Base-by-base conservation (phyloP, 2,113 vertebrate genomes). In the Centropus unirufus region DNA sequence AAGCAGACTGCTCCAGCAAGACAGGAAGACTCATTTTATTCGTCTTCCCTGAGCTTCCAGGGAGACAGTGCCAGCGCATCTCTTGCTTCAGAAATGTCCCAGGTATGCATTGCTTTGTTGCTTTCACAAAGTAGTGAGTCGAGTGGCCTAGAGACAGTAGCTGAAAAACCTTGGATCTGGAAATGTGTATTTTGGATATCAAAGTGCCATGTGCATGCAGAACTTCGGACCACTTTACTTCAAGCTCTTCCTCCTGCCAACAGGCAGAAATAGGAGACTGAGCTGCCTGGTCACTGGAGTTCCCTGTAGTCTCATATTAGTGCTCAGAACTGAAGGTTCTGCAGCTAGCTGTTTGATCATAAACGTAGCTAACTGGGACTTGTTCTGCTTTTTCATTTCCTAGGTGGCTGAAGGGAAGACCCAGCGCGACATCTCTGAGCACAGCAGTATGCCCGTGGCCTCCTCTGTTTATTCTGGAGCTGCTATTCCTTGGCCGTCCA, bases 401-500 rank as follows among this genome's bases (percentile, higher is more conserved):
- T 92, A 97, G 97, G 92, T 92, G 77, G 55, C 79, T 84, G 94
- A 95, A 73, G 69, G 86, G 86, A 97, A 95, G 95, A 68, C 40
- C 12, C 85, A 92, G 57, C 83, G 1, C 90, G 96, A 96, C 21
- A 67, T 70, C 83, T 79, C 85, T 2, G 13, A 89, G 49, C 79
- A 92, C 51, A 92, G 87, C 52, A 81, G 74, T 63, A 82, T 86
- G 85, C 92, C 92, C 40, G 46, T 83, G 87, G 64, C 55, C 57
- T 91, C 94, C 89, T 96, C 96, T 67, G 92, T 93, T 6, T 88
- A 96, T 77, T 96, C 96, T 91, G 93, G 90, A 95, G 95, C 90
- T 80, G 66, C 57, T 72, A 2, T 59, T 94, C 92, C 93, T 59
- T 91, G 82, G 70, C 90, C 93, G 3, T 91, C 90, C 58, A 55